These are phyloP conservation scores for Anguilla rostrata DNA, from an alignment of 2,113 vertebrate genomes.

Conservation along the genomic window DNA sequence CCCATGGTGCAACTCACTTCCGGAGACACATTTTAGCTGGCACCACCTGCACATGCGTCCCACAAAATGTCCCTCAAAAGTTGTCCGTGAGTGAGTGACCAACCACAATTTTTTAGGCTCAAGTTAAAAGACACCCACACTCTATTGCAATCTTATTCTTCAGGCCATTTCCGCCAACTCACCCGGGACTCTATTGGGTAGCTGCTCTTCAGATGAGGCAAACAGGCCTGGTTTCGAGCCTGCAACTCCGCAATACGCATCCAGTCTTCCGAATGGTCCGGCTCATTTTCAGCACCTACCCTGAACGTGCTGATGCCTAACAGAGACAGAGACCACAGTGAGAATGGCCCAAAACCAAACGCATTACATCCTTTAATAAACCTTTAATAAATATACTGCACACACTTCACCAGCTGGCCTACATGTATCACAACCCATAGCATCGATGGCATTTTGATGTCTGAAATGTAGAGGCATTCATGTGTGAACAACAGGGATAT, in stretches of 20 bases:
- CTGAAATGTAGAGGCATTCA: no score
- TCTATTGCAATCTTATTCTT: no score
- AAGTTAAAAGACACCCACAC: not conserved
- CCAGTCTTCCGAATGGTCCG: slow-evolving; percentile 82
- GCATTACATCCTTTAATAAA: not conserved
- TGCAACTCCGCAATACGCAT: slow-evolving; percentile 88
- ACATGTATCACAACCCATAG: not conserved
- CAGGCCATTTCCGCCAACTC: slow-evolving; percentile 22
- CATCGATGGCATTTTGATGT: not conserved
- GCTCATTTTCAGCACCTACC: slow-evolving; percentile 80
- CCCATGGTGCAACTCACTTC: no score
- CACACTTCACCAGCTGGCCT: no score
- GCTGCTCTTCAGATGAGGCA: slow-evolving; percentile 88
- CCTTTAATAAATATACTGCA: no score
- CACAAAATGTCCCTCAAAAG: no score
- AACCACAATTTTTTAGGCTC: no score
- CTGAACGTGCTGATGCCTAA: slow-evolving; percentile 69
- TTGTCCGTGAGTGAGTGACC: no score
- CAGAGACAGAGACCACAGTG: not conserved
- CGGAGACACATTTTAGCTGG: no score
- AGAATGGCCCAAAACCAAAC: not conserved
- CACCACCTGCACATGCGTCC: no score
- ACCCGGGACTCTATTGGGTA: slow-evolving; percentile 88
- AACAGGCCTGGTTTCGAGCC: slow-evolving; percentile 79
- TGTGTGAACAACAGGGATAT: no score